A percentile compares a stretch with the other conserved stretches of the same genome.
Conservation (phyloP, 2,797 vertebrate species). For the Sorex maritimensis region DNA sequence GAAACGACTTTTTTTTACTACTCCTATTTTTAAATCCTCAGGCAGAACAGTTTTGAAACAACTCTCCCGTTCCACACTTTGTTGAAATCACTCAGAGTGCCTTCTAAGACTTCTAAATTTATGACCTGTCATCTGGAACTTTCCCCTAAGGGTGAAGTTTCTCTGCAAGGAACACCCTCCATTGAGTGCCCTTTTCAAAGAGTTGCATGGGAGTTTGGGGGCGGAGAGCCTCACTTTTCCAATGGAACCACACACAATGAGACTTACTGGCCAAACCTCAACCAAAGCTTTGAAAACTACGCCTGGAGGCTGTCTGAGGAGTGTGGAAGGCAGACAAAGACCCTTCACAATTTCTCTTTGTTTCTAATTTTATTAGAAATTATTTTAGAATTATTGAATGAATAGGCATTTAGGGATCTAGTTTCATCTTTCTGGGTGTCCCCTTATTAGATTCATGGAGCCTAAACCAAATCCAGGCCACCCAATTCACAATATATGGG, state of each 20-base stretch:
- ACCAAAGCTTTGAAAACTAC: constrained; percentile 39
- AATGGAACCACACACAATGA: constrained; percentile 55
- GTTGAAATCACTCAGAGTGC: constrained; percentile 49
- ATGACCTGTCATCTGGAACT: constrained; percentile 76
- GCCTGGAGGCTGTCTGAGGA: constrained; percentile 71
- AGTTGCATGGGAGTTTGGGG: not conserved
- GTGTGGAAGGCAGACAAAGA: constrained; percentile 62
- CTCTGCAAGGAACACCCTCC: constrained; percentile 39
- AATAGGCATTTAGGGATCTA: constrained; percentile 80
- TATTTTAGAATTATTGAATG: constrained; percentile 84
- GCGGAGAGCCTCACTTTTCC: constrained; percentile 29
- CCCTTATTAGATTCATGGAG: constrained; percentile 78
- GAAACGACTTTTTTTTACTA: not conserved
- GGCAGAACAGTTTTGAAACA: constrained; percentile 13
- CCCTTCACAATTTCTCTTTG: constrained; percentile 71
- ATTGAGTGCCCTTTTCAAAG: constrained; percentile 69
- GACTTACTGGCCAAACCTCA: constrained; percentile 68
- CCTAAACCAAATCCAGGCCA: constrained; percentile 62
- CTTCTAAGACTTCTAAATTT: constrained; percentile 78
- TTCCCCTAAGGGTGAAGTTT: constrained; percentile 72
- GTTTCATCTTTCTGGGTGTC: constrained; percentile 86
- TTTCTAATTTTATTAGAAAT: constrained; percentile 77
- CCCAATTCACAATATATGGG: constrained; percentile 56
- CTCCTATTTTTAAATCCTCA: not conserved
- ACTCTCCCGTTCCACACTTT: constrained; percentile 27